Percentiles rank a stretch among this genome's conserved stretches.
phyloP scores from a whole-genome alignment of 1,140 invertebrate genomes.

The Ostrea edulis region DNA sequence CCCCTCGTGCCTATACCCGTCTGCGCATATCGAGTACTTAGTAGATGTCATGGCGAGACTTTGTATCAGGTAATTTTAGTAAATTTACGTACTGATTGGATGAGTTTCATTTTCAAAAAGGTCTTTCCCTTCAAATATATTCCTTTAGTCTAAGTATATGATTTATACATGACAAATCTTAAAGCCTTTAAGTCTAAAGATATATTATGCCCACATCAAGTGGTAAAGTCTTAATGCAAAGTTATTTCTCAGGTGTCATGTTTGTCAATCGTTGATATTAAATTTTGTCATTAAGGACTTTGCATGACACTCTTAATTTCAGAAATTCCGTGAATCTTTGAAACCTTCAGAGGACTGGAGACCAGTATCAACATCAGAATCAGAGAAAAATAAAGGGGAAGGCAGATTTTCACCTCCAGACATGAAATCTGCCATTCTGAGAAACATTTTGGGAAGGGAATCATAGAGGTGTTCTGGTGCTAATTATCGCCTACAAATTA shows the following conservation, averaged over 20 bases:
- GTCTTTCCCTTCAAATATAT: too few species aligned
- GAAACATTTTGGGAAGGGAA: neutral
- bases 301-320: too few species aligned
- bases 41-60: neutral
- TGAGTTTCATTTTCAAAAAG: too few species aligned
- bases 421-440: neutral
- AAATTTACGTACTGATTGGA: neutral
- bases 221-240: too few species aligned
- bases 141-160: neutral
- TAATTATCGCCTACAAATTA: too few species aligned
- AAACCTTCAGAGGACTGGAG: neutral
- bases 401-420: neutral
- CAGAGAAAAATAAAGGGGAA: neutral
- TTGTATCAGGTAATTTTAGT: neutral
- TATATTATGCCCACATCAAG: neutral
- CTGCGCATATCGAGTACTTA: neutral
- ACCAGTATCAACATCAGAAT: neutral
- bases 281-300: neutral
- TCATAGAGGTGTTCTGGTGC: neutral
- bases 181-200: neutral
- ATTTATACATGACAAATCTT: neutral
- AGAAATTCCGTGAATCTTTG: neutral
- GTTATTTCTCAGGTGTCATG: neutral
- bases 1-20: constrained; percentile 29
- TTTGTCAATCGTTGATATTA: neutral